These are phyloP conservation scores for Conus betulinus DNA, from an alignment of 1,140 invertebrate species.

Conservation along the genomic window DNA sequence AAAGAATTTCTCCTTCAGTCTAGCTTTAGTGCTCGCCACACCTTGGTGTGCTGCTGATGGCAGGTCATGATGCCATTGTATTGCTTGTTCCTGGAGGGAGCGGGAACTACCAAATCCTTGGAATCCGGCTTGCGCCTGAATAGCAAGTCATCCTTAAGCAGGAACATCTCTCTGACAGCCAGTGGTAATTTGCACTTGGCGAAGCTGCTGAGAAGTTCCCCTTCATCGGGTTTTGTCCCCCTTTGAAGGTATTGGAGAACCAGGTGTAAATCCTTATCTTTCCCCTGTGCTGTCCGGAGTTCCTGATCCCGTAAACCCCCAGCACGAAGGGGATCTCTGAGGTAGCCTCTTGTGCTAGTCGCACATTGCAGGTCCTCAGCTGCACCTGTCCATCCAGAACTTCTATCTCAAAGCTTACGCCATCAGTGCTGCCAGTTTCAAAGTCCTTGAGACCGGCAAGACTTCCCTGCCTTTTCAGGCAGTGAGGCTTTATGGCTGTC, in stretches of 20 bases:
- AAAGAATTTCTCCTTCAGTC: conserved; percentile 12
- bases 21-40: not conserved
- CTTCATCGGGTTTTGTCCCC: not conserved
- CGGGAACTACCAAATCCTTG: not conserved
- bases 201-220: not conserved
- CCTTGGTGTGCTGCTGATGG: not conserved
- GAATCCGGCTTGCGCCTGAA: too few species aligned
- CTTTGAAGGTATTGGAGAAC: not conserved
- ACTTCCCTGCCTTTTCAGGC: too few species aligned
- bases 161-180: not conserved
- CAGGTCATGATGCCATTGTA: too few species aligned
- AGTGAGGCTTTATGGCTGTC: too few species aligned
- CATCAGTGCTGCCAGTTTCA: not conserved
- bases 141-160: not conserved
- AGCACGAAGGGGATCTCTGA: not conserved
- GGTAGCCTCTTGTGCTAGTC: too few species aligned
- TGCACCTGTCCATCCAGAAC: too few species aligned
- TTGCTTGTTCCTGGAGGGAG: not conserved
- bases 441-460: too few species aligned
- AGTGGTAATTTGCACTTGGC: not conserved
- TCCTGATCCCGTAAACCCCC: not conserved
- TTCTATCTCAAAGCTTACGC: too few species aligned
- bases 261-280: not conserved
- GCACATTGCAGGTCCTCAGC: too few species aligned
- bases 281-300: not conserved